Evolutionary conservation across 2,888 invertebrate species (phyloP), one percentile per base, ranked within the genome.

Genomic region (Drosophila peninsularis): DNA sequence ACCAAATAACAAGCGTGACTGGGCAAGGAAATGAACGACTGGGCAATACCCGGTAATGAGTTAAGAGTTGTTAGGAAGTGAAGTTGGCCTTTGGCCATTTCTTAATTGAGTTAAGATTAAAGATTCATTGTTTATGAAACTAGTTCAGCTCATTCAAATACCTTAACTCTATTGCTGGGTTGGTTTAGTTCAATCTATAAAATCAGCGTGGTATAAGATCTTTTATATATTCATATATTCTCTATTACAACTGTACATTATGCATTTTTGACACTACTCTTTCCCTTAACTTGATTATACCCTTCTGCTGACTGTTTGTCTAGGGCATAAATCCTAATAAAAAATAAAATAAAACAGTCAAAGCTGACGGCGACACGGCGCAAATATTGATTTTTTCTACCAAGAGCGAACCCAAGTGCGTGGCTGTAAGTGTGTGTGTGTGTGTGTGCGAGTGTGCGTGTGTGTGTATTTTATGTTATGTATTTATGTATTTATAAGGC

Each of bases 371-470:
- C 84, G 79, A 82, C 85, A 72, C 78, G 70, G 84, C 61, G 78
- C 75, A 87, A 84, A 84, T 84, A 84, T 84, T 84, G 83, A 84
- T 84, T 84, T 83, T 52, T 80, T 72, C 74, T 82, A 57, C 71
- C 44, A 60, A 49, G 50, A 32, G 37, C 50, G 30, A 50, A 1
- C 19, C 37, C 17, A 39, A 47, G 52, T 62, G 52, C 37, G 53
- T 71, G 58, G 53, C 55, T 14, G 45, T 65, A 44, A 62, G 60
- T 61, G 19, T 55, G 24, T 44, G 42, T 42, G 44, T 62, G 55
- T 44, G 42, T 71, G 61, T 54, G 62, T 27, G 55, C 41, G 52
- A 64, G 45, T 64, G 58, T 61, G 21, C 50, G 24, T 41, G 44
- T 49, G 42, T 76, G 60, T 53, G 61, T 34, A 63, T 70, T 78